Percentiles rank a stretch among this genome's conserved stretches.
Conservation (phyloP, 2,113 vertebrate genomes). For the Herpailurus yagouaroundi region DNA sequence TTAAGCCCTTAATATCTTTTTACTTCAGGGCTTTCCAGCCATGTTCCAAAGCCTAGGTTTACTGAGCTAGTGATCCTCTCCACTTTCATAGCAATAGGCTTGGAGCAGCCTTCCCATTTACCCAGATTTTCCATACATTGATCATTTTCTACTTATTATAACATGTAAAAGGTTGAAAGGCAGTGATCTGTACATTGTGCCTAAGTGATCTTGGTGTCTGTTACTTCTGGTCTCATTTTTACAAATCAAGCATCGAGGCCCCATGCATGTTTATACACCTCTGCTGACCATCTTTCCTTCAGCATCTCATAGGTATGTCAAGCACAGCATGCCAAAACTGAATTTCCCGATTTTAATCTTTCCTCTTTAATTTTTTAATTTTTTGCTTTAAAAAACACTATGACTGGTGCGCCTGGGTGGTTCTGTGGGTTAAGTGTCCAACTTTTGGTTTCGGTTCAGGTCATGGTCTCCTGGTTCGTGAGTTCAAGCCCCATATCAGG, state of each 20-base stretch:
- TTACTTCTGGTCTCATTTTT: conserved; percentile 32
- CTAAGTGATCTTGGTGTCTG: background rate
- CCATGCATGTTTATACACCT: background rate
- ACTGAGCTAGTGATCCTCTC: background rate
- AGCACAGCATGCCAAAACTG: background rate
- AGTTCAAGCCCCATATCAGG: too few relatives aligned
- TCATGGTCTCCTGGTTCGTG: too few relatives aligned
- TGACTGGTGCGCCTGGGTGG: background rate
- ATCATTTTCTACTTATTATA: background rate
- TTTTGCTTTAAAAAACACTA: background rate
- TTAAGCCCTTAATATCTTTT: background rate
- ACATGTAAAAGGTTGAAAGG: background rate
- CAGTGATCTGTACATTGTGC: too few relatives aligned
- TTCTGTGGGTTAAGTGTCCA: too few relatives aligned
- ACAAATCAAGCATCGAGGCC: background rate
- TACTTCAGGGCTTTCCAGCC: background rate
- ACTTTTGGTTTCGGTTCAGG: too few relatives aligned
- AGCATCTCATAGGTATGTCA: background rate
- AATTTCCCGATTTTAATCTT: background rate
- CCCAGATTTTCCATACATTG: background rate
- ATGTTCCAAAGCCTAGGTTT: conserved; percentile 7
- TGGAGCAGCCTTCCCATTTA: background rate
- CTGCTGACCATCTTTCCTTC: background rate
- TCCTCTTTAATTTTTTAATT: background rate
- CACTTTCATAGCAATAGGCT: background rate